A percentile compares a stretch with the other conserved stretches of the same genome.
phyloP scores from a whole-genome alignment of 2,888 invertebrate species.

The Ferdinandea cuprea region DNA sequence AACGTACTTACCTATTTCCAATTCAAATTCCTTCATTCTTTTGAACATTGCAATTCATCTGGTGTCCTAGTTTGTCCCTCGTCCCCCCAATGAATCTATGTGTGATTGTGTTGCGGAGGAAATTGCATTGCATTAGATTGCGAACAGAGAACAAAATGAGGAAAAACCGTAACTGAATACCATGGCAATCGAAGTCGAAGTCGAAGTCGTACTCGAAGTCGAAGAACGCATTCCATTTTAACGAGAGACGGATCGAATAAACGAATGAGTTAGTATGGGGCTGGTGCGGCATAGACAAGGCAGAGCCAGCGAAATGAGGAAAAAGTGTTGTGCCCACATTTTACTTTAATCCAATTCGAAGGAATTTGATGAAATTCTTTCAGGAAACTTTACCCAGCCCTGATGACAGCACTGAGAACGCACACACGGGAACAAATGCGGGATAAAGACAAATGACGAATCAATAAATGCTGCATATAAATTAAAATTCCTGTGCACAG shows the following conservation, averaged over 20 bases:
- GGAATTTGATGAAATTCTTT: constrained; percentile 63
- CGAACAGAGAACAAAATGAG: constrained; percentile 33
- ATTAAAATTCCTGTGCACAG: constrained; percentile 61
- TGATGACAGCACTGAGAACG: not conserved
- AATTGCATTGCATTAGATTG: constrained; percentile 71
- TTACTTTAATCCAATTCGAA: constrained; percentile 72
- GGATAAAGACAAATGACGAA: constrained; percentile 63
- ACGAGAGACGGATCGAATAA: constrained; percentile 57
- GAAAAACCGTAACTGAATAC: constrained; percentile 50
- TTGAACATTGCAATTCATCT: constrained; percentile 37
- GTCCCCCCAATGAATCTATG: no score
- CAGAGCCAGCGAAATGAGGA: not conserved
- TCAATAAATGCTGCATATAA: constrained; percentile 71
- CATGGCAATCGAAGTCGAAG: constrained; percentile 38
- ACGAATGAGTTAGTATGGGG: constrained; percentile 21
- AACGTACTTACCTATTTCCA: constrained; percentile 20
- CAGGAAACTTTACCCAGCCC: constrained; percentile 56
- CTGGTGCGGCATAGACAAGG: constrained; percentile 34
- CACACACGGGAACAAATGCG: constrained; percentile 8
- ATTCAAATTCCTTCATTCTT: constrained; percentile 54
- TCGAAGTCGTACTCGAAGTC: no score
- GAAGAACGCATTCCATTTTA: constrained; percentile 54
- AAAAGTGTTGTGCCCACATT: constrained; percentile 57
- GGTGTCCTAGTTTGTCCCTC: constrained; percentile 60
- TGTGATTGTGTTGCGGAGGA: constrained; percentile 20